Conservation (phyloP, 2,797 vertebrate genomes). For the Buceros bicornis region DNA sequence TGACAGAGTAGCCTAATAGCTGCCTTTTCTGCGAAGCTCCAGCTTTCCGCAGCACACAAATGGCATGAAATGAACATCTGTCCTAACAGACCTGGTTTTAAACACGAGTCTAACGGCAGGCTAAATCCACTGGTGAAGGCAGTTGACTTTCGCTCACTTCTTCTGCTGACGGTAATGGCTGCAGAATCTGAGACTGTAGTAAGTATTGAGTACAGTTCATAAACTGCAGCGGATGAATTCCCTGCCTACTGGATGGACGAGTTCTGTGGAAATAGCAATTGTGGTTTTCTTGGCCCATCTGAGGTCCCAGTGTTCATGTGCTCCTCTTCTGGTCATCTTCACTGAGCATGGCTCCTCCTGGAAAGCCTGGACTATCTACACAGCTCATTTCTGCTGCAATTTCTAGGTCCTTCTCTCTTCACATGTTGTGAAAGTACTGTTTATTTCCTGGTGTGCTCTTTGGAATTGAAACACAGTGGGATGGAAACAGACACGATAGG, state of each 20-base stretch:
- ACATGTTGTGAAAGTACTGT: background rate
- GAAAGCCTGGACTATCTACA: background rate
- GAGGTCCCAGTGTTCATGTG: background rate
- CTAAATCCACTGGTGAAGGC: background rate
- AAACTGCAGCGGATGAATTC: background rate
- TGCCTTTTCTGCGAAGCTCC: background rate
- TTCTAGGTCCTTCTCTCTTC: conserved; percentile 3
- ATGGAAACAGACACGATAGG: background rate
- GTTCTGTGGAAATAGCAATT: background rate
- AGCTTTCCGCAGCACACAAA: background rate
- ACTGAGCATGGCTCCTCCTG: background rate
- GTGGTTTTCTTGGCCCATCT: background rate
- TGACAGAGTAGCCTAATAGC: background rate
- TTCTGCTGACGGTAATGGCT: background rate
- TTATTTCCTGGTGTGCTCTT: background rate
- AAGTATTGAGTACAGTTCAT: background rate
- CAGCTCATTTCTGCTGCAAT: background rate
- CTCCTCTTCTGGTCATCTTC: background rate
- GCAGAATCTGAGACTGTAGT: background rate
- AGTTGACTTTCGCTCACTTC: background rate
- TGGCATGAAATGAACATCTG: background rate
- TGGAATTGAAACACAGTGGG: background rate
- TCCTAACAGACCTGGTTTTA: background rate
- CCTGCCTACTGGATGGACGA: background rate
- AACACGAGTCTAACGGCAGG: background rate